Evolutionary conservation across 2,113 vertebrate species (phyloP).

Genomic region (Rhynchopsitta pachyrhyncha): DNA sequence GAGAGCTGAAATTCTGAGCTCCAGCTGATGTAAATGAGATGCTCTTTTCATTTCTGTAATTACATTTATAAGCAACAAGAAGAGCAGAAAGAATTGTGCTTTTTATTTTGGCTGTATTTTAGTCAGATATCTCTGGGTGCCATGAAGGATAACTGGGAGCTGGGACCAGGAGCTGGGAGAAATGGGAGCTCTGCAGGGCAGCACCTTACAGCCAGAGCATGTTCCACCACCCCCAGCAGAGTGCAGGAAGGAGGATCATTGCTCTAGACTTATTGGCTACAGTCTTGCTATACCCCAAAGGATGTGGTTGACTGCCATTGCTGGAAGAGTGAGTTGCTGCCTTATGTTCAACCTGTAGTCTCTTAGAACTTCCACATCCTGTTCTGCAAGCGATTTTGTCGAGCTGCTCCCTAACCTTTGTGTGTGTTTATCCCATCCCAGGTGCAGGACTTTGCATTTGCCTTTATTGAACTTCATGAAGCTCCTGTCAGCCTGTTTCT

Average conservation of each 20-base stretch:
- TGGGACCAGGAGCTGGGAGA: not conserved
- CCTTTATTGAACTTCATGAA: not conserved
- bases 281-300: not conserved
- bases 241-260: not conserved
- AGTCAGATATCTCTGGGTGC: not conserved
- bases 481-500: not conserved
- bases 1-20: not conserved
- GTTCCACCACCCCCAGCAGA: not conserved
- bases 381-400: not conserved
- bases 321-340: not conserved
- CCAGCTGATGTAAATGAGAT: not conserved
- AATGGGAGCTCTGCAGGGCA: not conserved
- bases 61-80: not conserved
- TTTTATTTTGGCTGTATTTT: not conserved
- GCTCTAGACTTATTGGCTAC: not conserved
- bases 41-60: not conserved
- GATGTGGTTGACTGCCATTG: not conserved
- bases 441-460: not conserved
- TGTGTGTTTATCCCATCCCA: not conserved
- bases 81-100: not conserved
- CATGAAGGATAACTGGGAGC: not conserved
- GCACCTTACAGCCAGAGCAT: rapidly evolving
- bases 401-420: not conserved
- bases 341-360: not conserved
- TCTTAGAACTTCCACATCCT: not conserved